These are phyloP conservation scores for Scaptomyza montana DNA, from an alignment of 1,140 invertebrate species.

Conservation along the genomic window DNA sequence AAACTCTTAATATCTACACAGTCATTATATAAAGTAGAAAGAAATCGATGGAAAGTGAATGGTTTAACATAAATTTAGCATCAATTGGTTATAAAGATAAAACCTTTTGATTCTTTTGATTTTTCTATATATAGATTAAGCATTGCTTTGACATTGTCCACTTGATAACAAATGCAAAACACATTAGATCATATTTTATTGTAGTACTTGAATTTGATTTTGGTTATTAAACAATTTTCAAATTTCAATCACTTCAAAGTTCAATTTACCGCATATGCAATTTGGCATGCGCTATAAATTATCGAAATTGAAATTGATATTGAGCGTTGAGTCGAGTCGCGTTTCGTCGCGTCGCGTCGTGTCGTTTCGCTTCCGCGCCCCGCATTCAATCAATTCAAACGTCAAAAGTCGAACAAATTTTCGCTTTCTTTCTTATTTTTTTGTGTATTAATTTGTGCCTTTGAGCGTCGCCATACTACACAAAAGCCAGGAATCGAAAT, in stretches of 20 bases:
- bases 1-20: background rate
- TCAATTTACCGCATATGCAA: conserved; percentile 60
- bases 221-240: background rate
- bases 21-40: background rate
- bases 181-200: background rate
- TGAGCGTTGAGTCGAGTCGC: conserved; percentile 44
- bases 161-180: background rate
- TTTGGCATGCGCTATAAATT: conserved; percentile 68
- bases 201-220: background rate
- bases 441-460: conserved; percentile 66
- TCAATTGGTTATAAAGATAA: background rate
- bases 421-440: conserved; percentile 47
- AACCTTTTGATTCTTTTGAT: no score
- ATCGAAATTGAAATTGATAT: conserved; percentile 57
- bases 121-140: background rate
- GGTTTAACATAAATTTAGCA: no score
- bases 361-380: conserved; percentile 42
- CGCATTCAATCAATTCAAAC: conserved; percentile 75
- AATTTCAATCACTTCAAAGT: conserved; percentile 37
- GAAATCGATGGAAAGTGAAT: no score
- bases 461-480: conserved; percentile 12
- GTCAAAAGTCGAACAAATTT: conserved; percentile 69
- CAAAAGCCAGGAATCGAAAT: conserved; percentile 20
- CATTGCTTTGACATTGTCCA: background rate
- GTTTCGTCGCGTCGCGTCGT: background rate